Base-by-base conservation (phyloP, 2,888 invertebrate genomes). In the Mesodorylaimus sp. region DNA sequence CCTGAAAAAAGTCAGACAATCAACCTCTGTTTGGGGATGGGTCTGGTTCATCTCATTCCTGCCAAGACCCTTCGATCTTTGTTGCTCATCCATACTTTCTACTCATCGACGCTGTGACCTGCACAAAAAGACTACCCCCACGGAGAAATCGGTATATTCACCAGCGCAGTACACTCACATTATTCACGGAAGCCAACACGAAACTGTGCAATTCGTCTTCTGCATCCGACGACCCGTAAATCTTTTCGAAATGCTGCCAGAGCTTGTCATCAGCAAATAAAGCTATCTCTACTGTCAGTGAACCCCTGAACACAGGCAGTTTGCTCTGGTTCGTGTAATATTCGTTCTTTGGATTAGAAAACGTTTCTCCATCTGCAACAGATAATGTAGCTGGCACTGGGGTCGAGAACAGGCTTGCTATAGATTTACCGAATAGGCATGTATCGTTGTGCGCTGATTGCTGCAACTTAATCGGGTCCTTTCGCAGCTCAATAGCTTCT, bases 191-290 rank as follows among this genome's bases (percentile, higher is more conserved):
- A 3, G 61, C 60, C 51, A 62, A 53, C n/a, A 62, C 57, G 47
- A 62, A 62, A 26, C 56, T 55, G 47, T 59, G 58, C 54, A 62
- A 54, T 45, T 62, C 59, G 1, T 52, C 55, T 19, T 60, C 59
- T 0, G 60, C 60, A 2, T 51, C 48, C 21, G 21, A 3, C 16
- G 44, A 49, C 21, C 55, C 57, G 51, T 60, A 59, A 41, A 60
- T 51, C 26, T 55, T 48, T 39, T 48, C 46, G 39, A 60, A 60
- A 51, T 60, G 60, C 1, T 52, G 52, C 60, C 60, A 60, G 60
- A 61, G 57, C 2, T 58, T 57, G 41, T 61, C 60, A 48, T 61
- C 61, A 2, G 58, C 60, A 47, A 61, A 61, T 1, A 61, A 58
- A 1, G 58, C 61, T 43, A 61, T 47, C 43, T 61, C 61, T 24